Evolutionary conservation across 2,888 invertebrate species (phyloP).

Genomic region (Conchocele bisecta): DNA sequence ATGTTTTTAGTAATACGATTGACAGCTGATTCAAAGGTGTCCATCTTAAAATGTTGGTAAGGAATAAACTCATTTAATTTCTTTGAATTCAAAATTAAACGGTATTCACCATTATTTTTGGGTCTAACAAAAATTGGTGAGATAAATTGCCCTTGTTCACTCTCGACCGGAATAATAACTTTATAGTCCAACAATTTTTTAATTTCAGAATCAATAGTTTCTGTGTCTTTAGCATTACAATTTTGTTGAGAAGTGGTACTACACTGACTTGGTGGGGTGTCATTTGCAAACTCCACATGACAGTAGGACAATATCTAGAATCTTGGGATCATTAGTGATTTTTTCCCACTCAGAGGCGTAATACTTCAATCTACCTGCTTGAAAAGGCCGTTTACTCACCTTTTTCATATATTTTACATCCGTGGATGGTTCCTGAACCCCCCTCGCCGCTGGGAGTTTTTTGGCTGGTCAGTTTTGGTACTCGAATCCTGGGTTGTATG

Average conservation of each 20-base stretch:
- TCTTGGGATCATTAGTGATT: no score
- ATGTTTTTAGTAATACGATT: no score
- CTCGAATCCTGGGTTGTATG: no score
- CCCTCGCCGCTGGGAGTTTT: slow-evolving; percentile 10
- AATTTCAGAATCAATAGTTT: slow-evolving; percentile 15
- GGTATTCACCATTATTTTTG: slow-evolving; percentile 32
- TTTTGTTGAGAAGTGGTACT: no score
- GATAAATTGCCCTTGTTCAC: slow-evolving; percentile 14
- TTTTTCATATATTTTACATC: slow-evolving; percentile 15
- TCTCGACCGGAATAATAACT: slow-evolving; percentile 11
- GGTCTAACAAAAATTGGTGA: slow-evolving; percentile 43
- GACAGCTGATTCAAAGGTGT: no score
- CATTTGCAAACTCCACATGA: slow-evolving; percentile 21
- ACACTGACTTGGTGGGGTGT: no score
- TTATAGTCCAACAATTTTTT: slow-evolving; percentile 13
- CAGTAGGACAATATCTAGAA: no score
- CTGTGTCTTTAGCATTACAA: no score
- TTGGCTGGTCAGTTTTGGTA: no score
- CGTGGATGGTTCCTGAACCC: background rate
- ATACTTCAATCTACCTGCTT: no score
- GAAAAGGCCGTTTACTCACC: slow-evolving; percentile 3
- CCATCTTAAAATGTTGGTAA: slow-evolving; percentile 35
- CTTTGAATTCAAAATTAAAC: slow-evolving; percentile 38
- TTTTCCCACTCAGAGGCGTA: no score
- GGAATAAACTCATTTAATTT: slow-evolving; percentile 26